Evolutionary conservation across 2,888 invertebrate species (phyloP), one percentile per base, ranked within the genome.

Genomic region (Melinaea menophilus): DNA sequence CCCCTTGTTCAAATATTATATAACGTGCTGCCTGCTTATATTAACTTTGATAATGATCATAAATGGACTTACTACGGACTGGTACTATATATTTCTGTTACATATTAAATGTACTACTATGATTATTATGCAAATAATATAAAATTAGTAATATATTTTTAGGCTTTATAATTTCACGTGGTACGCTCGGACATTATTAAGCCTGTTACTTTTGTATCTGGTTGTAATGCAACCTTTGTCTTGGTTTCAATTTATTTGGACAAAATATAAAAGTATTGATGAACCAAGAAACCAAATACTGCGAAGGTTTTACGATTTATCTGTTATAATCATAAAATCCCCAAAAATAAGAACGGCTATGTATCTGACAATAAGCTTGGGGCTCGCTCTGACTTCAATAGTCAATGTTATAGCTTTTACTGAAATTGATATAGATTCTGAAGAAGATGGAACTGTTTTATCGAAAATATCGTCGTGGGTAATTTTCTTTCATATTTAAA

Each of bases 1-100:
- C 86, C 95, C 95, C 0, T 92, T 97, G 69, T 95, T 97, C 77
- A 97, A 96, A 79, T 97, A 95, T 80, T 97, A 90, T 62, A 89
- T 88, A 45, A 75, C 79, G 2, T 88, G 90, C 63, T 89, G 90
- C 59, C 77, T 90, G 0, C 72, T 86, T 2, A 87, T 90, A 41
- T 73, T 86, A 4, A 56, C 73, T 35, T 68, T 89, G 51, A 89
- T 90, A 64, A 68, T 84, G 58, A 59, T 84, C 7, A 74, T 84
- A 47, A 90, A 88, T 64, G 87, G 86, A 47, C 71, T 90, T 11
- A 90, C 88, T 11, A 90, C 90, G 1, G 78, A 80, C 37, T 89
- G 90, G 90, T 90, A 76, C 7, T 22, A n/a, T 51, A 31, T 9
- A 31, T 9, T 31, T 41, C 7, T 41, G 3, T 3, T 41, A 9